Conservation (phyloP, 2,888 invertebrate genomes). For the Fragum whitleyi region DNA sequence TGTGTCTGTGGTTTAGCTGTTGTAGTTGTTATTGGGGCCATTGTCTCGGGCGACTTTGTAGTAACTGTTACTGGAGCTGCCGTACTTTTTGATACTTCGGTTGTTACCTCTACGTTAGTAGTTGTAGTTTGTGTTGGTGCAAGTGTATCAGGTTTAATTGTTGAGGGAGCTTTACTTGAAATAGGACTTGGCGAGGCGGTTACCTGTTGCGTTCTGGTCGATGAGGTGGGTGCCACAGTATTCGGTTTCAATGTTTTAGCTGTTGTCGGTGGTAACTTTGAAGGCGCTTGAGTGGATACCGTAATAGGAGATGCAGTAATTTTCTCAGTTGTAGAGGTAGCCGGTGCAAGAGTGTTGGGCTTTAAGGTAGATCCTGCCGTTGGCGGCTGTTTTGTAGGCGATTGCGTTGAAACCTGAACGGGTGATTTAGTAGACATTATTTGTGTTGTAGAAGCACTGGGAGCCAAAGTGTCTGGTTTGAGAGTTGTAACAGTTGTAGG, state of each 20-base stretch:
- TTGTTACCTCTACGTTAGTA: background rate
- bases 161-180: background rate
- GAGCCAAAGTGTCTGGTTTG: background rate
- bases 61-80: background rate
- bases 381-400: background rate
- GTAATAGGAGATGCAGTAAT: background rate
- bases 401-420: background rate
- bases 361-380: background rate
- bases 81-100: background rate
- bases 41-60: background rate
- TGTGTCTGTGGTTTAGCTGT: background rate
- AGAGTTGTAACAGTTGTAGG: slow-evolving; percentile 3
- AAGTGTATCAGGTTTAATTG: background rate
- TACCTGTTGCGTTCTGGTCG: background rate
- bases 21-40: background rate
- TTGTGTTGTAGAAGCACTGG: background rate
- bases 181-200: background rate
- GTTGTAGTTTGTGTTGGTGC: background rate
- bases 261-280: background rate
- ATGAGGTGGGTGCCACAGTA: background rate
- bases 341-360: background rate
- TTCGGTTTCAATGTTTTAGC: background rate
- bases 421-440: background rate
- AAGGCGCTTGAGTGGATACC: background rate
- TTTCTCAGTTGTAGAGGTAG: slow-evolving; percentile 1